Percentiles rank a stretch among this genome's conserved stretches.
Evolutionary conservation across 2,888 invertebrate species (phyloP).

Genomic region (Eilema caniola): DNA sequence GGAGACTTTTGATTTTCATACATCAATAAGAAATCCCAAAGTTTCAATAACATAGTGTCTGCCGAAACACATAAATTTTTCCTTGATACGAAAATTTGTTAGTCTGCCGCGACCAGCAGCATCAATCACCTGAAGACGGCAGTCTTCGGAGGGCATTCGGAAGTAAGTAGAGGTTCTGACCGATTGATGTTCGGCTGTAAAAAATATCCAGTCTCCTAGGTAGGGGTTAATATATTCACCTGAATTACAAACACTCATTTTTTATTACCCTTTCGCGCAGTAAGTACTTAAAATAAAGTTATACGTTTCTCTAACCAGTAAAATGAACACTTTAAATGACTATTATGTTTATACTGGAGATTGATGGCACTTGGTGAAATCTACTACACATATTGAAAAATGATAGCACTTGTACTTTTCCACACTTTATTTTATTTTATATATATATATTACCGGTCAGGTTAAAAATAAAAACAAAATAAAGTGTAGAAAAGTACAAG

Average conservation of each 20-base stretch:
- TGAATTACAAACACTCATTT: constrained; percentile 24
- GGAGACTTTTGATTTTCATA: constrained; percentile 16
- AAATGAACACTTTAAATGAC: background rate
- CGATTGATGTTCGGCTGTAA: constrained; percentile 52
- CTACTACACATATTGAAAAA: no score
- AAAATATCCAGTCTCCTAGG: constrained; percentile 34
- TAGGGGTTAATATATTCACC: constrained; percentile 33
- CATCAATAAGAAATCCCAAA: constrained; percentile 26
- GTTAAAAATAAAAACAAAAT: no score
- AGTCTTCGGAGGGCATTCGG: constrained; percentile 31
- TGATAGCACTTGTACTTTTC: no score
- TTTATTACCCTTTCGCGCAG: constrained; percentile 10
- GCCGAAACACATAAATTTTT: constrained; percentile 46
- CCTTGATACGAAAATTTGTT: constrained; percentile 47
- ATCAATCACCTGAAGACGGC: constrained; percentile 51
- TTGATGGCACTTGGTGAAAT: no score
- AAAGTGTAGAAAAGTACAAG: no score
- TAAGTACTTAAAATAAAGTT: constrained; percentile 22
- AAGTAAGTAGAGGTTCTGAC: constrained; percentile 47
- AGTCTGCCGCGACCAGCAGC: constrained; percentile 33
- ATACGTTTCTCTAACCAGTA: constrained; percentile 8
- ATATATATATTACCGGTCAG: no score
- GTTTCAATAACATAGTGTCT: constrained; percentile 34
- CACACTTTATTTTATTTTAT: no score
- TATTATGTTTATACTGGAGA: no score